Evolutionary conservation across 2,888 invertebrate species (phyloP).

Genomic region (Aphidoletes aphidimyza): DNA sequence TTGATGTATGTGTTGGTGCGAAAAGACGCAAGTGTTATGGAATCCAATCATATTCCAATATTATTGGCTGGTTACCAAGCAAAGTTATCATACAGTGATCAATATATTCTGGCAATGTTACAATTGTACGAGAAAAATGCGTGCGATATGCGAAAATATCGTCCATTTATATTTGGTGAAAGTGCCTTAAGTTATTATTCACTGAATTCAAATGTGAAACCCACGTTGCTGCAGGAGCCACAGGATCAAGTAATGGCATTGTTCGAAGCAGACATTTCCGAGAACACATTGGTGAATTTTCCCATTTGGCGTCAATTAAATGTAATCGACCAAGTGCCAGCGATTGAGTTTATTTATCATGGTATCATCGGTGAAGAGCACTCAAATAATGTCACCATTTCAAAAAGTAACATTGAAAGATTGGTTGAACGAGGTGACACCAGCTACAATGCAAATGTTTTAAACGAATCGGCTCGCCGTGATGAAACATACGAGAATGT

Average conservation of each 20-base stretch:
- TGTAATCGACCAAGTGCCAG: constrained; percentile 63
- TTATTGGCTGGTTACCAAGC: constrained; percentile 83
- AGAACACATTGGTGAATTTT: constrained; percentile 76
- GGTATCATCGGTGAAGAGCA: constrained; percentile 52
- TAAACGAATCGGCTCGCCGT: constrained; percentile 57
- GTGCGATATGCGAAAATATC: constrained; percentile 73
- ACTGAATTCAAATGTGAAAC: constrained; percentile 68
- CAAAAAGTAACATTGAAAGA: constrained; percentile 40
- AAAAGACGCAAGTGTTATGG: constrained; percentile 73
- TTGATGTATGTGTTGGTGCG: constrained; percentile 73
- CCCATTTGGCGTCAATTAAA: constrained; percentile 73
- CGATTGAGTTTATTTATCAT: constrained; percentile 59
- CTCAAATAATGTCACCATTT: constrained; percentile 10
- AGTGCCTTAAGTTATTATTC: constrained; percentile 83
- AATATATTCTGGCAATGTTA: constrained; percentile 75
- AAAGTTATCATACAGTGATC: constrained; percentile 76
- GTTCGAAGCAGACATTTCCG: constrained; percentile 73
- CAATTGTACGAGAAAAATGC: constrained; percentile 76
- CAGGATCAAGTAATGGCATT: constrained; percentile 79
- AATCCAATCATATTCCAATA: constrained; percentile 77
- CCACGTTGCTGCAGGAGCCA: constrained; percentile 75
- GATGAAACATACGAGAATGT: constrained; percentile 65
- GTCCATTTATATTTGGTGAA: constrained; percentile 87
- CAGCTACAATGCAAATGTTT: not conserved
- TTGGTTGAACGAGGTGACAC: not conserved